A percentile compares a stretch with the other conserved stretches of the same genome.
phyloP scores from a whole-genome alignment of 2,797 vertebrate species.

The Morelia viridis region DNA sequence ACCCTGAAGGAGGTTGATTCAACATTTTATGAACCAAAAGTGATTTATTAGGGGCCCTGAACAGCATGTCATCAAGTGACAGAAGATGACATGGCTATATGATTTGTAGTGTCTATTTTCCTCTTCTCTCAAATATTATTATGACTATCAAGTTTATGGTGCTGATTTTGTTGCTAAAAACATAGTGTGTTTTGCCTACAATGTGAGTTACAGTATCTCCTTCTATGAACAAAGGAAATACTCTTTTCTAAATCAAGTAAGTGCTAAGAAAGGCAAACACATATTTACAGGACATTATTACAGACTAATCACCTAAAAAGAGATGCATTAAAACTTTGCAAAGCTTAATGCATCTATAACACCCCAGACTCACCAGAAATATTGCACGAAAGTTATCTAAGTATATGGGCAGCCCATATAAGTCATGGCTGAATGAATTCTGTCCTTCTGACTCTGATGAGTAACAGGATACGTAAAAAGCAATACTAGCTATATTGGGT shows the following conservation, averaged over 20 bases:
- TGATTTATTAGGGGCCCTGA: constrained; percentile 69
- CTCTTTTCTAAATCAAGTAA: constrained; percentile 26
- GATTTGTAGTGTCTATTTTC: constrained; percentile 24
- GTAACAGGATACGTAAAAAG: not conserved
- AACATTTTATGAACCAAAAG: constrained; percentile 63
- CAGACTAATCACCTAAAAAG: not conserved
- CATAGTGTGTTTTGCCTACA: constrained; percentile 38
- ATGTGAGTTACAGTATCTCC: not conserved
- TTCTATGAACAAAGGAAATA: not conserved
- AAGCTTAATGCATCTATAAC: not conserved
- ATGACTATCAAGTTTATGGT: constrained; percentile 29
- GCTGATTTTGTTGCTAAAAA: constrained; percentile 37
- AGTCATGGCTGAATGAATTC: not conserved
- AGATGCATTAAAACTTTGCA: not conserved
- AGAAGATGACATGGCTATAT: constrained; percentile 35
- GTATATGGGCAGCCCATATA: not conserved
- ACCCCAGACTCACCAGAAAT: not conserved
- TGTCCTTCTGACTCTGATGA: not conserved
- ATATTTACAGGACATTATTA: not conserved
- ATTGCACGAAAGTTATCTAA: not conserved
- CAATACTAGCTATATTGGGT: not conserved
- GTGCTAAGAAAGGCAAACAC: constrained; percentile 44
- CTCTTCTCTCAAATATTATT: constrained; percentile 31
- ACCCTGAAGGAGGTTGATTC: constrained; percentile 52
- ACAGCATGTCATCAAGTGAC: constrained; percentile 55